Percentiles rank a stretch among this genome's conserved stretches.
Evolutionary conservation across 2,888 invertebrate genomes (phyloP).

Genomic region (Ennomos fuscantarius): DNA sequence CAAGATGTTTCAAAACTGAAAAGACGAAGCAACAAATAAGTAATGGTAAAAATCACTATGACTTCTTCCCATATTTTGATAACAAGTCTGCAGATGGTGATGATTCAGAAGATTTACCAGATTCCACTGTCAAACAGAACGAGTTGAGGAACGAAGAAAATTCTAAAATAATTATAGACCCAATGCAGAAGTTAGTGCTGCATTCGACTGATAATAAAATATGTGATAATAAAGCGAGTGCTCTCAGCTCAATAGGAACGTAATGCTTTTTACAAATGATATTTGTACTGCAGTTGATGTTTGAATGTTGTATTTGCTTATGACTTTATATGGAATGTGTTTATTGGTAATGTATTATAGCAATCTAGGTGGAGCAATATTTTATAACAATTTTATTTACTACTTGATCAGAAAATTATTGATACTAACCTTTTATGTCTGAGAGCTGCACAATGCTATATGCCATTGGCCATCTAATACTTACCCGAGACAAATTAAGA

Average conservation of each 20-base stretch:
- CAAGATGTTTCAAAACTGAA: slow-evolving; percentile 59
- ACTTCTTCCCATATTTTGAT: slow-evolving; percentile 80
- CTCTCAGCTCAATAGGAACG: slow-evolving; percentile 79
- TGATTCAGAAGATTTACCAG: slow-evolving; percentile 31
- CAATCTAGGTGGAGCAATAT: slow-evolving; percentile 48
- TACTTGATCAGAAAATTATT: slow-evolving; percentile 10
- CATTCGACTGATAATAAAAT: slow-evolving; percentile 83
- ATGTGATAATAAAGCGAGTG: slow-evolving; percentile 83
- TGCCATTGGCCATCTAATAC: too few relatives aligned
- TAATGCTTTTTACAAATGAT: slow-evolving; percentile 65
- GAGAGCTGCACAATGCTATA: neutral
- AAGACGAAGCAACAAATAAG: slow-evolving; percentile 59
- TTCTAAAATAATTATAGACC: slow-evolving; percentile 80
- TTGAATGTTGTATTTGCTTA: slow-evolving; percentile 62
- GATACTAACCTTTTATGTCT: slow-evolving; percentile 25
- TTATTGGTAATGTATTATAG: slow-evolving; percentile 42
- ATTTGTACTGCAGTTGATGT: slow-evolving; percentile 62
- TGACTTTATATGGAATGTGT: slow-evolving; percentile 45
- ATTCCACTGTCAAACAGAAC: slow-evolving; percentile 30
- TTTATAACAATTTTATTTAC: slow-evolving; percentile 40
- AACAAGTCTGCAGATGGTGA: slow-evolving; percentile 64
- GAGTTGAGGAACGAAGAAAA: slow-evolving; percentile 61
- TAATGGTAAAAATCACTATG: slow-evolving; percentile 75
- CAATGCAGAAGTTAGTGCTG: slow-evolving; percentile 83
- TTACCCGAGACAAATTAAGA: too few relatives aligned